phyloP scores from a whole-genome alignment of 2,113 vertebrate species.

The Gavia stellata region DNA sequence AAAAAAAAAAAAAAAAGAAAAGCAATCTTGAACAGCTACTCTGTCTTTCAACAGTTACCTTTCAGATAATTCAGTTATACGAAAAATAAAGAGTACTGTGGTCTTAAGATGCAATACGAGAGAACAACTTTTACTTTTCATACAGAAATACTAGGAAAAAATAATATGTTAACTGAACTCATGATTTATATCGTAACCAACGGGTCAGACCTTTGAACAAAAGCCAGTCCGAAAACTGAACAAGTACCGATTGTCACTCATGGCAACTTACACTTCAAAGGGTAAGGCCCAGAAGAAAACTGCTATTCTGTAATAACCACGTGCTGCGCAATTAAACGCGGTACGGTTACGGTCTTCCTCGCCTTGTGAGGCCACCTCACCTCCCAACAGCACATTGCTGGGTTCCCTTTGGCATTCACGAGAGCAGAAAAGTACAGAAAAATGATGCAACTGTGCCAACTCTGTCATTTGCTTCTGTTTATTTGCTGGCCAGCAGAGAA shows the following conservation, averaged over 20 bases:
- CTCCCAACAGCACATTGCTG: not conserved
- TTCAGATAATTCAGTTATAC: not conserved
- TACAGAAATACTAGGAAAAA: not conserved
- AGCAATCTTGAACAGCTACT: not conserved
- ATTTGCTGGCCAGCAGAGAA: not conserved
- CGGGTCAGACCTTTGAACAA: not conserved
- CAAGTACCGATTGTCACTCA: not conserved
- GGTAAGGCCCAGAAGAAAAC: not conserved
- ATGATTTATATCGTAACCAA: not conserved
- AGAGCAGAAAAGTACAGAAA: not conserved
- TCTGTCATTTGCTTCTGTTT: not conserved
- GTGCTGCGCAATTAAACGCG: not conserved
- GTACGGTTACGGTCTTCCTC: not conserved
- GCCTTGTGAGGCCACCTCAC: not conserved
- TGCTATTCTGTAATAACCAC: not conserved
- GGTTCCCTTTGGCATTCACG: not conserved
- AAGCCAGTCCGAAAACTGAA: slow-evolving; percentile 8
- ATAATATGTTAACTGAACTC: not conserved
- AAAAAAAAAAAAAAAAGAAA: not conserved
- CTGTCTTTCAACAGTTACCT: not conserved
- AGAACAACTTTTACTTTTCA: not conserved
- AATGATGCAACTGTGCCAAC: not conserved
- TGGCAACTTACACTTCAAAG: not conserved
- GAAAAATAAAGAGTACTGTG: not conserved
- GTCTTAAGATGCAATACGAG: not conserved